These are phyloP conservation scores for Podotricha telesiphe DNA, from an alignment of 2,888 invertebrate species.

Conservation along the genomic window DNA sequence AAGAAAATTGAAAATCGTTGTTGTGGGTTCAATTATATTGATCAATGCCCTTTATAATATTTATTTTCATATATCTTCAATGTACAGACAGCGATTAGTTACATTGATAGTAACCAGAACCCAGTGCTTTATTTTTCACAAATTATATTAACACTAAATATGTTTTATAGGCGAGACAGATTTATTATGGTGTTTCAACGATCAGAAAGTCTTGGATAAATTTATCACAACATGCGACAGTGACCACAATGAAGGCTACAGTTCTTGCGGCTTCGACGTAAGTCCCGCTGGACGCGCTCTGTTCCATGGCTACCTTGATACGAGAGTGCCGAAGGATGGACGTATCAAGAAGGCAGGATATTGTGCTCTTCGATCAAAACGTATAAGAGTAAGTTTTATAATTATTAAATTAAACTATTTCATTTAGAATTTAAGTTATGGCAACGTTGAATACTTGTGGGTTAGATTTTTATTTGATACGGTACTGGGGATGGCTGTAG, in stretches of 20 bases:
- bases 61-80: too few relatives aligned
- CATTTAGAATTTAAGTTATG: too few relatives aligned
- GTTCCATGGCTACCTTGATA: constrained; percentile 88
- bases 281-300: constrained; percentile 87
- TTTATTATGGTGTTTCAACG: constrained; percentile 88
- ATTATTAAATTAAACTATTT: too few relatives aligned
- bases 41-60: too few relatives aligned
- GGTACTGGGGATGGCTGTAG: too few relatives aligned
- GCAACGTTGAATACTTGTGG: too few relatives aligned
- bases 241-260: constrained; percentile 92
- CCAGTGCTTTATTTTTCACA: too few relatives aligned
- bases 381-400: constrained; percentile 82
- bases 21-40: too few relatives aligned
- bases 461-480: too few relatives aligned
- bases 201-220: constrained; percentile 84
- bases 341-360: constrained; percentile 90
- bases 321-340: constrained; percentile 91
- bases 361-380: constrained; percentile 89
- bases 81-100: too few relatives aligned
- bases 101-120: too few relatives aligned
- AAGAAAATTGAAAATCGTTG: too few relatives aligned
- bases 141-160: not conserved
- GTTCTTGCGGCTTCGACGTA: constrained; percentile 87
- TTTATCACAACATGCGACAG: constrained; percentile 91
- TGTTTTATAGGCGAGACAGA: constrained; percentile 86